Evolutionary conservation across 2,888 invertebrate genomes (phyloP), one percentile per base, ranked within the genome.

Genomic region (Allacma fusca): DNA sequence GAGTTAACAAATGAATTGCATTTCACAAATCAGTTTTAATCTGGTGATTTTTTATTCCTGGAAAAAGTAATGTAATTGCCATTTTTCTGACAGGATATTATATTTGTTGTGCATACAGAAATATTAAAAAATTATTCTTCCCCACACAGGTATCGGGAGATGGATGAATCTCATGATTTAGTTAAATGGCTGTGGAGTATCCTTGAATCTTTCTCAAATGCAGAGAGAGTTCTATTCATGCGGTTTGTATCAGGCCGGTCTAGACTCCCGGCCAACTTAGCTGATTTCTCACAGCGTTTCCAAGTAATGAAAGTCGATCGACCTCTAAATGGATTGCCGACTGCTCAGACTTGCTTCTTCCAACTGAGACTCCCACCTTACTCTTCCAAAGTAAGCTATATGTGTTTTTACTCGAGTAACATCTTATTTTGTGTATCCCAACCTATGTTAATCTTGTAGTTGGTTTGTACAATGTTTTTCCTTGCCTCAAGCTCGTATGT

Each of bases 161-260:
- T 91, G 82, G 90, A 91, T 84, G 91, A 91, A 85, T 88, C 87
- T 80, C 88, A 89, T 85, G 88, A 89, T 79, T 85, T 91, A 74
- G 89, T 91, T 0, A 88, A 89, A 82, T 91, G 91, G 91, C 87
- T 91, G 81, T 91, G 91, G 91, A 87, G 88, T 79, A 90, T 90
- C 80, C 86, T 91, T 76, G 90, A 91, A 84, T 87, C 87, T 69
- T 91, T 91, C 86, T 89, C 89, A 9, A 90, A 91, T 84, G 88
- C 89, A 24, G 91, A 91, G 85, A 86, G 90, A 79, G 90, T 91
- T 21, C 87, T 91, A 59, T 91, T 91, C 85, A 89, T 91, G 88
- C 86, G 91, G 81, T 91, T 91, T 86, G 91, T 91, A 7, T 91
- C 91, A 0, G 91, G 91, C 1, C 86, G 91, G 57, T 91, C 91